phyloP scores from a whole-genome alignment of 2,888 invertebrate species.

The Meganola albula region DNA sequence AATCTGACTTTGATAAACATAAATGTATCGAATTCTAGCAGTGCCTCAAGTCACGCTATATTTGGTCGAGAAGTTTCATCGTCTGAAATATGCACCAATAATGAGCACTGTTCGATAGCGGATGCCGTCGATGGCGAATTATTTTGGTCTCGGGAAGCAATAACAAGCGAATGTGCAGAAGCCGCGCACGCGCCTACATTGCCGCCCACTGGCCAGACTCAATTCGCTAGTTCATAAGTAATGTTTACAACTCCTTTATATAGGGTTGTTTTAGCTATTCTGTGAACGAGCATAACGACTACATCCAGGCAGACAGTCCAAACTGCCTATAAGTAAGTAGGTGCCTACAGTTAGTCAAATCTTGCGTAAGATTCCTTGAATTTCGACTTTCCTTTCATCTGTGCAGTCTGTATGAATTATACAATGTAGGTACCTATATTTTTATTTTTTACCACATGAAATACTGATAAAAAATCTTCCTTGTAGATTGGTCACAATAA shows the following conservation, averaged over 20 bases:
- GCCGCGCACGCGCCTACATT: slow-evolving; percentile 24
- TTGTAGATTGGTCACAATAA: too few relatives aligned
- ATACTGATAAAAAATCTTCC: too few relatives aligned
- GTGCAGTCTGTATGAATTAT: too few relatives aligned
- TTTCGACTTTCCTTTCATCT: too few relatives aligned
- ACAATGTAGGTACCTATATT: too few relatives aligned
- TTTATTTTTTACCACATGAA: too few relatives aligned
- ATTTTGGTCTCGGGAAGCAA: slow-evolving; percentile 71
- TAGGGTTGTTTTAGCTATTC: slow-evolving; percentile 35
- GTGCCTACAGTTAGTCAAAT: too few relatives aligned
- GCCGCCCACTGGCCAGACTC: slow-evolving; percentile 41
- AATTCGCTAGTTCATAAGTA: slow-evolving; percentile 55
- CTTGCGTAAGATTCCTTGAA: too few relatives aligned
- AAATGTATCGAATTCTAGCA: too few relatives aligned
- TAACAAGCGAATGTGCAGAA: slow-evolving; percentile 45
- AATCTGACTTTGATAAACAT: slow-evolving; percentile 21
- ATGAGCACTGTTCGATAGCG: slow-evolving; percentile 51
- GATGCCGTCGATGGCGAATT: slow-evolving; percentile 67
- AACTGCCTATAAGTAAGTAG: too few relatives aligned
- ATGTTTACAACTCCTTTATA: slow-evolving; percentile 39
- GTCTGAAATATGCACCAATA: too few relatives aligned
- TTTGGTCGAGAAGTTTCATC: slow-evolving; percentile 33
- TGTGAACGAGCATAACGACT: slow-evolving; percentile 30
- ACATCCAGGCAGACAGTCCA: slow-evolving; percentile 11
- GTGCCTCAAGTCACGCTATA: too few relatives aligned